These are phyloP conservation scores for Verasper variegatus DNA, from an alignment of 2,113 vertebrate genomes.

Conservation along the genomic window DNA sequence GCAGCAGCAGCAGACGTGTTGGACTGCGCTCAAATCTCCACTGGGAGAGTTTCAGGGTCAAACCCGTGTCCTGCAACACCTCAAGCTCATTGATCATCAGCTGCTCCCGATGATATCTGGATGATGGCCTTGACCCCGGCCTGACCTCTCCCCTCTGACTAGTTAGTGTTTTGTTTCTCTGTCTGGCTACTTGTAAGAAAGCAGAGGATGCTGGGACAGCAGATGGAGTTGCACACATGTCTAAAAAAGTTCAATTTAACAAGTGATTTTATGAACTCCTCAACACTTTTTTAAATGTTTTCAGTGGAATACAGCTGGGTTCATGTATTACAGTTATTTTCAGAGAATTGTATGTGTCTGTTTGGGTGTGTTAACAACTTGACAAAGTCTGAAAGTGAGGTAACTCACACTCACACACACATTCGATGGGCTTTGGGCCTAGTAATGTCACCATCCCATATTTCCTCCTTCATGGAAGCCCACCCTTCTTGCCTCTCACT, in stretches of 20 bases:
- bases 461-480: no score
- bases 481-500: no score
- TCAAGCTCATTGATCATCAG: constrained; percentile 39
- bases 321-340: no score
- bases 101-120: constrained; percentile 52
- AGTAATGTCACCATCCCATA: no score
- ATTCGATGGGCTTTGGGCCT: no score
- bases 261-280: constrained; percentile 10
- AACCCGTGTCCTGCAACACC: neutral
- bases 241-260: neutral
- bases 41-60: neutral
- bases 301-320: neutral
- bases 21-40: neutral
- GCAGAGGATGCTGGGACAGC: constrained; percentile 51
- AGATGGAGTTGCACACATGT: constrained; percentile 36
- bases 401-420: no score
- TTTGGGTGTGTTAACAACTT: no score
- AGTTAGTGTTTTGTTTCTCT: constrained; percentile 70
- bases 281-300: neutral
- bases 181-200: constrained; percentile 39
- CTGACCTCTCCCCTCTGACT: constrained; percentile 41
- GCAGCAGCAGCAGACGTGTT: neutral
- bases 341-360: no score
- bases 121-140: constrained; percentile 58
- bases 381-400: no score